Conservation (phyloP, 2,888 invertebrate species). For the Mystacides longicornis region DNA sequence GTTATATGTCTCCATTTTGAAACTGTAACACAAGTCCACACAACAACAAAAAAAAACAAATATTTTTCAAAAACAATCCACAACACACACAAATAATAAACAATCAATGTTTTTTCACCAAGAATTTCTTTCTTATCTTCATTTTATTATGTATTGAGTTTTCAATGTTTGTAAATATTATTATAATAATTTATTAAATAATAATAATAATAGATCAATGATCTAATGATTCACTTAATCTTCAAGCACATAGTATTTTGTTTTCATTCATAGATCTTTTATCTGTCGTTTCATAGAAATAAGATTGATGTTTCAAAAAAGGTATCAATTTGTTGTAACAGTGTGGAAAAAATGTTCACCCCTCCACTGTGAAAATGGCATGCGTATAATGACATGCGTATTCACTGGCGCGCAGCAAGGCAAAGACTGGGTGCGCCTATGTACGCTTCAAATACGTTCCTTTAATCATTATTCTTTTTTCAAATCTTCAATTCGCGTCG, state of each 20-base stretch:
- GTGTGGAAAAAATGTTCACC: background rate
- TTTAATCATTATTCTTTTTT: conserved; percentile 19
- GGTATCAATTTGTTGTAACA: too few species aligned
- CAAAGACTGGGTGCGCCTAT: conserved; percentile 16
- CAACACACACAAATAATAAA: background rate
- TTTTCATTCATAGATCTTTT: conserved; percentile 12
- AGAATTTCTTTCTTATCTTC: conserved; percentile 20
- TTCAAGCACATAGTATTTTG: background rate
- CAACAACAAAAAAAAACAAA: conserved; percentile 1
- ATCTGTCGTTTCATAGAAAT: conserved; percentile 12
- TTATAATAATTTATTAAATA: too few species aligned
- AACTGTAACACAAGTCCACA: conserved; percentile 1
- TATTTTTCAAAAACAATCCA: conserved; percentile 6
- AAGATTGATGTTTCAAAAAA: too few species aligned
- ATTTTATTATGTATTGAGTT: too few species aligned
- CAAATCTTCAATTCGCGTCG: conserved; percentile 17
- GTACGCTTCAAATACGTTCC: conserved; percentile 20
- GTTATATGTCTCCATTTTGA: conserved; percentile 22
- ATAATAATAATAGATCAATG: background rate
- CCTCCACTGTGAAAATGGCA: conserved; percentile 9
- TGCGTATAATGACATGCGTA: background rate
- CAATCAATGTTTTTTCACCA: conserved; percentile 3
- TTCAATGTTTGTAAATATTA: too few species aligned
- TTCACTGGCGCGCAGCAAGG: conserved; percentile 18
- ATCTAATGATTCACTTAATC: background rate